These are phyloP conservation scores for Callipepla californica DNA, from an alignment of 2,113 vertebrate genomes.

Conservation along the genomic window DNA sequence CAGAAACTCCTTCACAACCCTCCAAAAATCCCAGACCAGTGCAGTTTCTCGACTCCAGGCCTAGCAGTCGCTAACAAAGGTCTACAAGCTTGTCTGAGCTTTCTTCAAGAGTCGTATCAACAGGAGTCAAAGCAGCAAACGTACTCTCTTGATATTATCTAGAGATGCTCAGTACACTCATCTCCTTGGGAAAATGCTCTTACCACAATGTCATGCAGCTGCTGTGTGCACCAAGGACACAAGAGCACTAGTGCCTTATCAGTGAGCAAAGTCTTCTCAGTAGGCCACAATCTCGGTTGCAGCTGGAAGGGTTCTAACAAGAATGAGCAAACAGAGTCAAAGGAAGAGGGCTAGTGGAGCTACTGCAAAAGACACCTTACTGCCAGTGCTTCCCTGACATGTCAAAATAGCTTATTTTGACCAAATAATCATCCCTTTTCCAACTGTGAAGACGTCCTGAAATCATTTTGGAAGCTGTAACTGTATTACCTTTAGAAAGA, in stretches of 20 bases:
- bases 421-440: background rate
- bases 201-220: background rate
- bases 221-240: background rate
- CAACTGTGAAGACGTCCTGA: background rate
- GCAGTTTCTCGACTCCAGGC: background rate
- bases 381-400: accelerated
- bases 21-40: background rate
- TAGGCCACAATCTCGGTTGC: background rate
- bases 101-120: background rate
- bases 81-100: background rate
- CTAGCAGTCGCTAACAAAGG: background rate
- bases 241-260: background rate
- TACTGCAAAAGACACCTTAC: background rate
- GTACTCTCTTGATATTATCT: background rate
- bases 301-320: background rate
- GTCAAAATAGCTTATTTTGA: background rate
- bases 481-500: background rate
- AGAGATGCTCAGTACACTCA: background rate
- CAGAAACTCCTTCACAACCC: background rate
- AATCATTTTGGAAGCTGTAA: background rate
- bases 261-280: background rate
- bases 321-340: background rate
- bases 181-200: background rate
- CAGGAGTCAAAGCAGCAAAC: background rate
- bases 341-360: background rate